These are phyloP conservation scores for Tetropium fuscum DNA, from an alignment of 2,888 invertebrate species.

Conservation along the genomic window DNA sequence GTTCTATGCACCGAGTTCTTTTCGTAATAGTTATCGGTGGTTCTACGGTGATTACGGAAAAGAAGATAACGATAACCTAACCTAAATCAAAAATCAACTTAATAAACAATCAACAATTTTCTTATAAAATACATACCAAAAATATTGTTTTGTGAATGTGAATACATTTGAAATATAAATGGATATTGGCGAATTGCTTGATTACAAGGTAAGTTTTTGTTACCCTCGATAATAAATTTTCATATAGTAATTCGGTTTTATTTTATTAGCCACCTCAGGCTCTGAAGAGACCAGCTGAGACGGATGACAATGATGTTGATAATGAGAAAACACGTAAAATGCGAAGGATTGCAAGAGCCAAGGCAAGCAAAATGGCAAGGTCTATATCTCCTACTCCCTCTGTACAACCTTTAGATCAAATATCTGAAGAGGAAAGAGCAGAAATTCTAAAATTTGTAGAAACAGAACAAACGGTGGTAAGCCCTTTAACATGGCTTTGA, in stretches of 20 bases:
- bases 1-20: too few relatives aligned
- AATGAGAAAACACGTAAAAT: slow-evolving; percentile 74
- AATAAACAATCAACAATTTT: too few relatives aligned
- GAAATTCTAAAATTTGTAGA: slow-evolving; percentile 88
- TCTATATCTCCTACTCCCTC: slow-evolving; percentile 66
- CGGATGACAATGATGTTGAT: slow-evolving; percentile 76
- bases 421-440: slow-evolving; percentile 78
- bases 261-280: slow-evolving; percentile 81
- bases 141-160: too few relatives aligned
- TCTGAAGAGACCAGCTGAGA: slow-evolving; percentile 76
- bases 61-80: too few relatives aligned
- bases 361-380: slow-evolving; percentile 67
- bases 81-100: too few relatives aligned
- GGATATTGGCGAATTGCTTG: slow-evolving; percentile 72
- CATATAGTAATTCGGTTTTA: background rate
- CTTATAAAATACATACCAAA: too few relatives aligned
- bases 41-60: too few relatives aligned
- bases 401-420: slow-evolving; percentile 68
- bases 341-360: slow-evolving; percentile 71
- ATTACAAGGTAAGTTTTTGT: slow-evolving; percentile 67
- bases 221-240: background rate
- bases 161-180: too few relatives aligned
- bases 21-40: too few relatives aligned
- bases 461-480: slow-evolving; percentile 81
- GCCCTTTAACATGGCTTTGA: too few relatives aligned